Conservation (phyloP, 2,113 vertebrate genomes). For the Bombycilla garrulus region DNA sequence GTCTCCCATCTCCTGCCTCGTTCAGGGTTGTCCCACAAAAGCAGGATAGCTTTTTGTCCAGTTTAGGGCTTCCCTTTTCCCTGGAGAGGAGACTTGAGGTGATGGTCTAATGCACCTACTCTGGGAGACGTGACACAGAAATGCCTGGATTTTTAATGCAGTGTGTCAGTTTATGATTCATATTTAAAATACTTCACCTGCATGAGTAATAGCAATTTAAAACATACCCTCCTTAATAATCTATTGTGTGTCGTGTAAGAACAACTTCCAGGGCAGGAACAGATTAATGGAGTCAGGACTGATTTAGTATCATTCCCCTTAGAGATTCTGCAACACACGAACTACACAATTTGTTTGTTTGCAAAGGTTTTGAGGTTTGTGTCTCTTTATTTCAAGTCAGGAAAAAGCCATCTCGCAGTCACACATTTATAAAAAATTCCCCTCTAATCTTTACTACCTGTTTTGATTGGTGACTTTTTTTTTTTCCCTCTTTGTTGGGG, state of each 20-base stretch:
- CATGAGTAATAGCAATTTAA: constrained; percentile 4
- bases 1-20: neutral
- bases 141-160: neutral
- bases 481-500: fast-evolving
- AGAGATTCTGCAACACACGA: neutral
- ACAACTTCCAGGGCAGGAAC: neutral
- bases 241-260: neutral
- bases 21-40: neutral
- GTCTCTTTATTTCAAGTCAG: neutral
- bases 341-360: neutral
- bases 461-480: neutral
- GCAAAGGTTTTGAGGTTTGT: neutral
- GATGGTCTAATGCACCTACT: neutral
- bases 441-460: neutral
- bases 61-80: neutral
- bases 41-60: neutral
- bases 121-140: neutral
- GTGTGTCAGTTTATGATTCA: neutral
- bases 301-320: neutral
- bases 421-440: neutral
- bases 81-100: neutral
- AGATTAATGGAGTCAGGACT: neutral
- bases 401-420: neutral
- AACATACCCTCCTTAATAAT: neutral
- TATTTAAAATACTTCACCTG: neutral